phyloP scores from a whole-genome alignment of 2,888 invertebrate genomes.

The Drosophila merina region DNA sequence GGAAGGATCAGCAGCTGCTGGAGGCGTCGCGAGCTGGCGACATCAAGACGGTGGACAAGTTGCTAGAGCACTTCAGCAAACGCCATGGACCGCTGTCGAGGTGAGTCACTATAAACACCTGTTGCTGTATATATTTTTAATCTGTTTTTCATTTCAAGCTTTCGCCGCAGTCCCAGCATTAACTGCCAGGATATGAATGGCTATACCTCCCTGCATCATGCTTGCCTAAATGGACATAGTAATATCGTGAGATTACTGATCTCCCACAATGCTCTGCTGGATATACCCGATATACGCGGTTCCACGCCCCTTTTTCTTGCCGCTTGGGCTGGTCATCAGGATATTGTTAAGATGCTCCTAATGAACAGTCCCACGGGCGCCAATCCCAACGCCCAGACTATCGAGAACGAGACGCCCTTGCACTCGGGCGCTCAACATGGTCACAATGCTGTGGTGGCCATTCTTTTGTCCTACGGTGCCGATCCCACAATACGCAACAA shows the following conservation, averaged over 20 bases:
- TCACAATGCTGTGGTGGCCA: constrained; percentile 92
- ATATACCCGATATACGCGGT: constrained; percentile 94
- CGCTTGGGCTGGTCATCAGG: constrained; percentile 96
- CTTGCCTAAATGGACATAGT: constrained; percentile 96
- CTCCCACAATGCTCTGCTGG: constrained; percentile 91
- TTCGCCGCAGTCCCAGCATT: constrained; percentile 94
- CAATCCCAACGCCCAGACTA: constrained; percentile 89
- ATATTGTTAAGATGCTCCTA: constrained; percentile 93
- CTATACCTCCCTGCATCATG: constrained; percentile 96
- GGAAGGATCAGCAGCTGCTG: constrained; percentile 97
- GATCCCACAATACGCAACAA: constrained; percentile 94
- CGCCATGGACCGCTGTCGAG: constrained; percentile 97
- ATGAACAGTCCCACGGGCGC: constrained; percentile 91
- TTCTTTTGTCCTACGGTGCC: constrained; percentile 92
- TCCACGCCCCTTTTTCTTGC: constrained; percentile 96
- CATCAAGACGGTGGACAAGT: constrained; percentile 93
- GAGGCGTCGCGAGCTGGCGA: constrained; percentile 97
- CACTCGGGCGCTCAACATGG: constrained; percentile 97
- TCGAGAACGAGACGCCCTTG: constrained; percentile 93
- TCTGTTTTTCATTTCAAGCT: constrained; percentile 85
- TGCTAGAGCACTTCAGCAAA: constrained; percentile 93
- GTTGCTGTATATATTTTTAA: neutral
- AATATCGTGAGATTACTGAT: constrained; percentile 93
- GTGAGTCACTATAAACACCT: constrained; percentile 84
- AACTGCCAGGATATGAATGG: constrained; percentile 97